Conservation (phyloP, 2,797 vertebrate genomes). For the Jordanella pulchra region DNA sequence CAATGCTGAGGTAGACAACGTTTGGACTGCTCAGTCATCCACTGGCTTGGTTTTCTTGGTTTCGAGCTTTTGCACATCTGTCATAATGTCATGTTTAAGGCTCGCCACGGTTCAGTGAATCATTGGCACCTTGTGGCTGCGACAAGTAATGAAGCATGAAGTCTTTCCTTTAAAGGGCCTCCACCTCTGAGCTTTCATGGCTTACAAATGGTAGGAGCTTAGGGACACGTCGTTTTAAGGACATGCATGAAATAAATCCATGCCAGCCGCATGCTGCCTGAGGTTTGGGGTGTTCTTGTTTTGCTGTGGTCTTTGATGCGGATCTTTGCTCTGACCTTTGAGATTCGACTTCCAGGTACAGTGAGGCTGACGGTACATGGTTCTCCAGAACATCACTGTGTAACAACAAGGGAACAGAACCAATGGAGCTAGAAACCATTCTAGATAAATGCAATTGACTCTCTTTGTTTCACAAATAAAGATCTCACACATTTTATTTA, state of each 20-base stretch:
- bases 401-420: not conserved
- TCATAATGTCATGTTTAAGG: slow-evolving; percentile 30
- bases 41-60: slow-evolving; percentile 28
- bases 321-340: slow-evolving; percentile 18
- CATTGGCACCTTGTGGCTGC: not conserved
- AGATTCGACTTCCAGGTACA: slow-evolving; percentile 47
- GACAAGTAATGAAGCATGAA: slow-evolving; percentile 45
- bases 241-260: slow-evolving; percentile 40
- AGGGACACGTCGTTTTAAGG: slow-evolving; percentile 6
- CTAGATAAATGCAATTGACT: not conserved
- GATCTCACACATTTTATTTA: not conserved
- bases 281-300: slow-evolving; percentile 7
- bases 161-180: slow-evolving; percentile 15
- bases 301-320: not conserved
- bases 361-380: slow-evolving; percentile 11
- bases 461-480: not conserved
- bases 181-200: slow-evolving; percentile 11
- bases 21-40: slow-evolving; percentile 7
- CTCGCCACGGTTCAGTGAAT: slow-evolving; percentile 23
- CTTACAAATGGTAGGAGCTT: slow-evolving; percentile 15
- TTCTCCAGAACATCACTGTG: slow-evolving; percentile 1
- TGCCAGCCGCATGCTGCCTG: slow-evolving; percentile 49
- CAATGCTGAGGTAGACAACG: slow-evolving; percentile 4
- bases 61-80: slow-evolving; percentile 30
- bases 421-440: not conserved